Conservation (phyloP, 2,797 vertebrate species). For the Liasis olivaceus region DNA sequence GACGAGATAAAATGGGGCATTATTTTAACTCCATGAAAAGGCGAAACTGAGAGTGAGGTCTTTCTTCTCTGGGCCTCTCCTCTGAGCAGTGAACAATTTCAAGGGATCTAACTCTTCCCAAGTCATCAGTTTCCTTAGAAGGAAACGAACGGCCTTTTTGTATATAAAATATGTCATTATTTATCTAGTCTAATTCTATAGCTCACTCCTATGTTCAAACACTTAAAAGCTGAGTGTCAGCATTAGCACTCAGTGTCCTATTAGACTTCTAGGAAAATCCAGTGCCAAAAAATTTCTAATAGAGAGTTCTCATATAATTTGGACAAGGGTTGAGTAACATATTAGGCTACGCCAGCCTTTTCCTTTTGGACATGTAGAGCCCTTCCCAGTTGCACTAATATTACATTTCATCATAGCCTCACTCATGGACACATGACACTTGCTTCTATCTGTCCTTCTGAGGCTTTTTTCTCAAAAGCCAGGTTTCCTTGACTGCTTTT, state of each 20-base stretch:
- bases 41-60: background rate
- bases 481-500: background rate
- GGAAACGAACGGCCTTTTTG: background rate
- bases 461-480: background rate
- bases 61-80: background rate
- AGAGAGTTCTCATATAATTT: background rate
- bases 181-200: background rate
- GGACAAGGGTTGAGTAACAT: background rate
- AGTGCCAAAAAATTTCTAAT: background rate
- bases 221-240: no score
- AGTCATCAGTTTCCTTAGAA: background rate
- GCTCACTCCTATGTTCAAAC: background rate
- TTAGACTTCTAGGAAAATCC: no score
- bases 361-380: background rate
- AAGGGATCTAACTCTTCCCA: background rate
- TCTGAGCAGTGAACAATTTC: background rate
- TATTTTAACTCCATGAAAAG: background rate
- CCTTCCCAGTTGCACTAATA: background rate
- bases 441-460: background rate
- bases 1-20: background rate
- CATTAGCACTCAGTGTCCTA: no score
- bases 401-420: background rate
- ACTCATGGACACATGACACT: background rate
- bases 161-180: background rate
- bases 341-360: background rate